A percentile compares a stretch with the other conserved stretches of the same genome.
Conservation (phyloP, 2,888 invertebrate genomes). For the Netelia fuscicornis region DNA sequence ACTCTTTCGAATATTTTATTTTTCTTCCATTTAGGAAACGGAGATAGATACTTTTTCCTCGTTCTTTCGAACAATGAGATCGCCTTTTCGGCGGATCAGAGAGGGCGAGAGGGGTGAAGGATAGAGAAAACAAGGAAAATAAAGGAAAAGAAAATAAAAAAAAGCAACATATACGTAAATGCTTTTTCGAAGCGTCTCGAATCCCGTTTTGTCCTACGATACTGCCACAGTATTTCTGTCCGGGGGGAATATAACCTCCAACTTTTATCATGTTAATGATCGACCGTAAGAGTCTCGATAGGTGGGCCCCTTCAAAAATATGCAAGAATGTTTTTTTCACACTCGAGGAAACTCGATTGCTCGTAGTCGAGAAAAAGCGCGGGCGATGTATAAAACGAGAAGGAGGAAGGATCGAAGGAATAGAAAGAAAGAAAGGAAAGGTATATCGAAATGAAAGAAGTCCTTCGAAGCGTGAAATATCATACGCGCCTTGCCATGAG, state of each 20-base stretch:
- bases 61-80: slow-evolving; percentile 26
- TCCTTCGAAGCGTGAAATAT: slow-evolving; percentile 53
- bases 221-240: slow-evolving; percentile 19
- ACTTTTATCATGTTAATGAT: slow-evolving; percentile 67
- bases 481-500: slow-evolving; percentile 5
- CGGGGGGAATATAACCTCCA: slow-evolving; percentile 38
- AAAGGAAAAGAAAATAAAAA: not conserved
- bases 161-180: not conserved
- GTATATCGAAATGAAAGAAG: slow-evolving; percentile 1
- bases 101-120: slow-evolving; percentile 49
- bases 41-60: slow-evolving; percentile 39
- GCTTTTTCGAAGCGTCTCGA: slow-evolving; percentile 49
- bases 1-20: slow-evolving; percentile 63
- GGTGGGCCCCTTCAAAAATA: slow-evolving; percentile 34
- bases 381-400: slow-evolving; percentile 18
- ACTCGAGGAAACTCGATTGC: slow-evolving; percentile 34
- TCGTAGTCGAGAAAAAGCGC: slow-evolving; percentile 28
- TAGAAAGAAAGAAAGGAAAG: not conserved
- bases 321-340: slow-evolving; percentile 54
- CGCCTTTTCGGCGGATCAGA: slow-evolving; percentile 44
- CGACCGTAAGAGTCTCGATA: slow-evolving; percentile 47
- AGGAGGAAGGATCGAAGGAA: slow-evolving; percentile 16
- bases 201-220: slow-evolving; percentile 55
- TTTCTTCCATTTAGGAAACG: slow-evolving; percentile 34
- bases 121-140: slow-evolving; percentile 11